Percentiles rank a stretch among this genome's conserved stretches.
Evolutionary conservation across 2,797 vertebrate species (phyloP).

Genomic region (Lepilemur septentrionalis): DNA sequence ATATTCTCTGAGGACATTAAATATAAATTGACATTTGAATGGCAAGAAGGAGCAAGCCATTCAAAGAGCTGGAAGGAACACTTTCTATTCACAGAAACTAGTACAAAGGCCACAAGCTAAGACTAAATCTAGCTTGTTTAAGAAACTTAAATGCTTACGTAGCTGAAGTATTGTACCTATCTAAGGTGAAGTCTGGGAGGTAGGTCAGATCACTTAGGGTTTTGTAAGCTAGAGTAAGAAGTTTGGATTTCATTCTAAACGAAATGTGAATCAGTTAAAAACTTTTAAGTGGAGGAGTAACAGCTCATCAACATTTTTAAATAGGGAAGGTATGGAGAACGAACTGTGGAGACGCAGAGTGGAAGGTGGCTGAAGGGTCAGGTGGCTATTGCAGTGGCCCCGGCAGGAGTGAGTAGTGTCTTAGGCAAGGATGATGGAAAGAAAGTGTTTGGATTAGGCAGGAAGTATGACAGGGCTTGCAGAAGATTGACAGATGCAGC

Average conservation of each 20-base stretch:
- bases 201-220: not conserved
- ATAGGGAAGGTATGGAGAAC: not conserved
- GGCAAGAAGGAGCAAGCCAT: not conserved
- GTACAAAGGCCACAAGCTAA: not conserved
- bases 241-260: not conserved
- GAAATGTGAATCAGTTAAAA: not conserved
- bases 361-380: not conserved
- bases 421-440: not conserved
- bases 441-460: not conserved
- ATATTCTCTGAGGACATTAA: not conserved
- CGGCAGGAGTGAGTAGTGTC: not conserved
- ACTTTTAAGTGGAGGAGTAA: not conserved
- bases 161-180: not conserved
- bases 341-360: not conserved
- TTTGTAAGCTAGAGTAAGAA: not conserved
- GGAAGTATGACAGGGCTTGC: not conserved
- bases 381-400: too few relatives aligned
- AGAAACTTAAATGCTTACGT: not conserved
- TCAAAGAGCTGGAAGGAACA: not conserved
- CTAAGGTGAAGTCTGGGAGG: not conserved
- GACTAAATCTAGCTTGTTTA: not conserved
- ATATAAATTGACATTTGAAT: conserved; percentile 11
- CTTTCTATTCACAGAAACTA: not conserved
- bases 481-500: not conserved
- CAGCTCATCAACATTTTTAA: not conserved